Evolutionary conservation across 2,888 invertebrate genomes (phyloP).

Genomic region (Pollenia labialis): DNA sequence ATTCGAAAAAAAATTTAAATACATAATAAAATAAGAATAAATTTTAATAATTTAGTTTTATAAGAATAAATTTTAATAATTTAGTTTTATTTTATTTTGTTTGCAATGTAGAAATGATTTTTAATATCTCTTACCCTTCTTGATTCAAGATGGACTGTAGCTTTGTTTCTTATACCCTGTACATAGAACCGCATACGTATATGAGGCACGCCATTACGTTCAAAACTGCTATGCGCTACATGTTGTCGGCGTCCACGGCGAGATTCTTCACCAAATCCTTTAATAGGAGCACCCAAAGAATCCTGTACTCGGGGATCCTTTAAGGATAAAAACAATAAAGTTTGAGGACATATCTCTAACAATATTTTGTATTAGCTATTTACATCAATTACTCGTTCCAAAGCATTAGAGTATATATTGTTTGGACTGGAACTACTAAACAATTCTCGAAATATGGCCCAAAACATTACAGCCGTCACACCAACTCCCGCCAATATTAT

Average conservation of each 20-base stretch:
- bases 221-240: constrained; percentile 91
- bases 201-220: constrained; percentile 90
- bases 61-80: too few relatives aligned
- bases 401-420: constrained; percentile 91
- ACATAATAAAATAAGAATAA: too few relatives aligned
- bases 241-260: constrained; percentile 92
- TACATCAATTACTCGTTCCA: constrained; percentile 89
- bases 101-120: background rate
- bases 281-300: constrained; percentile 94
- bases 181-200: constrained; percentile 96
- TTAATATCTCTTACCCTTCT: constrained; percentile 86
- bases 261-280: constrained; percentile 94
- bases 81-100: too few relatives aligned
- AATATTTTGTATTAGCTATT: background rate
- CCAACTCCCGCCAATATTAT: constrained; percentile 92
- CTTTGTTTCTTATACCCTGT: constrained; percentile 92
- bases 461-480: constrained; percentile 92
- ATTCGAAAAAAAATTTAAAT: too few relatives aligned
- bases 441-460: constrained; percentile 92
- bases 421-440: constrained; percentile 95
- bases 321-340: background rate
- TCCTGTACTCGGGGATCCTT: constrained; percentile 91
- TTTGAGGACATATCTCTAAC: background rate
- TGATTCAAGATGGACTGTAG: constrained; percentile 94
- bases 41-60: too few relatives aligned